A percentile compares a stretch with the other conserved stretches of the same genome.
Evolutionary conservation across 2,113 vertebrate species (phyloP).

Genomic region (Phodopus roborovskii): DNA sequence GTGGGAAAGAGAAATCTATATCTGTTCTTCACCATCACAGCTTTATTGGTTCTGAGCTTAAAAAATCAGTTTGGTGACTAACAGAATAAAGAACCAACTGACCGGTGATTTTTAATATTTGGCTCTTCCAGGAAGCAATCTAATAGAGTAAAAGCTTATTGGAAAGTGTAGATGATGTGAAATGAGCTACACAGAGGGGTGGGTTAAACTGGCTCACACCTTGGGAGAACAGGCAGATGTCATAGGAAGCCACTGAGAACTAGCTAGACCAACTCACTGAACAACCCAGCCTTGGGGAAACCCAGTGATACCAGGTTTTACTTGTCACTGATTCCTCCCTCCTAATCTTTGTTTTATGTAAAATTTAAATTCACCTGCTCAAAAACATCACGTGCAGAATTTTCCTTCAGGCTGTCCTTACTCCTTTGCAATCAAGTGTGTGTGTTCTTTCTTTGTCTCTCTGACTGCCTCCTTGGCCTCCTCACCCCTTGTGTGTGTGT

Average conservation of each 20-base stretch:
- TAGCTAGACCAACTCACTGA: neutral
- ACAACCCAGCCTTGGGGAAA: neutral
- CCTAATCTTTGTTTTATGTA: neutral
- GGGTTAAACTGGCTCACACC: neutral
- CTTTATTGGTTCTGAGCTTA: conserved; percentile 82
- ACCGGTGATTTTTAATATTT: conserved; percentile 79
- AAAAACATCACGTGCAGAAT: neutral
- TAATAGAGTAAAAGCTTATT: conserved; percentile 72
- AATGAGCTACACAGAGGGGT: conserved; percentile 30
- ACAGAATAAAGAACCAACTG: conserved; percentile 78
- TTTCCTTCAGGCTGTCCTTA: neutral
- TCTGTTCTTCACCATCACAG: conserved; percentile 68
- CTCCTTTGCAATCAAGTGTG: neutral
- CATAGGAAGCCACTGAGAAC: neutral
- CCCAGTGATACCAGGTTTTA: neutral
- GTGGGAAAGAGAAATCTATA: conserved; percentile 79
- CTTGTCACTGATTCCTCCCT: neutral
- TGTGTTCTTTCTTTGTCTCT: neutral
- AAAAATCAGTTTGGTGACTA: conserved; percentile 80
- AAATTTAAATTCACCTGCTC: neutral
- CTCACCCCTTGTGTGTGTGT: neutral
- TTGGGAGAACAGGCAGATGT: neutral
- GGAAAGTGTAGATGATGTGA: conserved; percentile 69
- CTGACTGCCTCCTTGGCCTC: neutral
- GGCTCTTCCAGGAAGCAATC: conserved; percentile 78